A percentile compares a stretch with the other conserved stretches of the same genome.
These are phyloP conservation scores for Acipenser transmontanus DNA, from an alignment of 2,797 vertebrate species.

Conservation along the genomic window DNA sequence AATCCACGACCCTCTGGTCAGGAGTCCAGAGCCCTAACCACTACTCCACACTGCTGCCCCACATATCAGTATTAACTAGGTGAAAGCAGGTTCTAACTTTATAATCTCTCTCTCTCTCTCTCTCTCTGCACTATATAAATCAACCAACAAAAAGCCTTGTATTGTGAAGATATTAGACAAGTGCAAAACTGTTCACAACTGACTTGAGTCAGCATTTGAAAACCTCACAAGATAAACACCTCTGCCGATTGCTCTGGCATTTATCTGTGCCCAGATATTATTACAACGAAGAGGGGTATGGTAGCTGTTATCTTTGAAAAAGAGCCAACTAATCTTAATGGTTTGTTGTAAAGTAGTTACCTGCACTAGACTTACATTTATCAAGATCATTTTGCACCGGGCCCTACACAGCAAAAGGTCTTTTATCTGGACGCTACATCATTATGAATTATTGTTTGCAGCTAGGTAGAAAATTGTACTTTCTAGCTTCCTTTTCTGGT, in stretches of 20 bases:
- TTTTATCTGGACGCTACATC: conserved; percentile 90
- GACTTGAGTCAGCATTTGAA: conserved; percentile 77
- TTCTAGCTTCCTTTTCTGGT: conserved; percentile 85
- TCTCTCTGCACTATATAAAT: conserved; percentile 3
- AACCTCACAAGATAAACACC: conserved; percentile 66
- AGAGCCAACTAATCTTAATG: conserved; percentile 82
- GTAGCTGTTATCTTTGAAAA: conserved; percentile 77
- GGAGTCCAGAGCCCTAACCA: too few relatives aligned
- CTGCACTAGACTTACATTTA: conserved; percentile 91
- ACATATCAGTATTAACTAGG: too few relatives aligned
- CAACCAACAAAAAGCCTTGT: neutral
- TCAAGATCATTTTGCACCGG: conserved; percentile 85
- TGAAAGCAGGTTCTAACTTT: too few relatives aligned
- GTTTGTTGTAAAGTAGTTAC: conserved; percentile 94
- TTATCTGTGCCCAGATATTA: conserved; percentile 81
- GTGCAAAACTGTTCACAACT: conserved; percentile 57
- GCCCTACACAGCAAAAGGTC: conserved; percentile 80
- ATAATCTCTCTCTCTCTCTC: too few relatives aligned
- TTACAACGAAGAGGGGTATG: conserved; percentile 70
- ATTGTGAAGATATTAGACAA: conserved; percentile 1
- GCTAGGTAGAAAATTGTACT: conserved; percentile 99
- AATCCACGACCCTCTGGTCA: too few relatives aligned
- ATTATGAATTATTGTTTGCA: conserved; percentile 98
- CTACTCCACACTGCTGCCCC: too few relatives aligned
- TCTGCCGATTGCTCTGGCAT: conserved; percentile 60